Evolutionary conservation across 2,113 vertebrate species (phyloP).

Genomic region (Butorides virescens): DNA sequence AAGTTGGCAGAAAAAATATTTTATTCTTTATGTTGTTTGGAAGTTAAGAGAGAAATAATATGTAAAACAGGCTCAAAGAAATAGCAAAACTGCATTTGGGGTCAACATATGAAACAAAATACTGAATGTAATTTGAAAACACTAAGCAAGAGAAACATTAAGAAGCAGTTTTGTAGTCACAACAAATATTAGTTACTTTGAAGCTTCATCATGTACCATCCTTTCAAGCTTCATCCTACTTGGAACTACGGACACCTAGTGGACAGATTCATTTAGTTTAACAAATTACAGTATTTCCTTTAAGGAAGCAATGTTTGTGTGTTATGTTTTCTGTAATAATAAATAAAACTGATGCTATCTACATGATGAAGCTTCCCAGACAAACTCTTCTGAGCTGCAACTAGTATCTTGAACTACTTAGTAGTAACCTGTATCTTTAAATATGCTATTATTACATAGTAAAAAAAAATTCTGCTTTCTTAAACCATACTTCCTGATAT

Average conservation of each 20-base stretch:
- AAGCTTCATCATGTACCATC: neutral
- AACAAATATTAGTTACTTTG: neutral
- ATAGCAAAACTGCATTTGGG: neutral
- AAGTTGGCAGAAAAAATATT: neutral
- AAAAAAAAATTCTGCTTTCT: neutral
- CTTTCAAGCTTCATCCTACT: neutral
- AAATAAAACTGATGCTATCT: neutral
- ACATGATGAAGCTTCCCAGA: neutral
- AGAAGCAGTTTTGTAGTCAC: neutral
- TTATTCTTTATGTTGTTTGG: neutral
- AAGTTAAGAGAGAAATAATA: neutral
- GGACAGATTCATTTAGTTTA: neutral
- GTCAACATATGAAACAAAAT: neutral
- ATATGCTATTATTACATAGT: neutral
- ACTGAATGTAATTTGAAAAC: rapidly evolving
- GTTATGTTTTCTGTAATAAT: neutral
- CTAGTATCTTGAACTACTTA: neutral
- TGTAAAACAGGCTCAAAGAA: neutral
- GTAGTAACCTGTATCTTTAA: neutral
- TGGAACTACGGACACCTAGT: neutral
- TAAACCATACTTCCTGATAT: neutral
- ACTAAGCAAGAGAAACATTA: neutral
- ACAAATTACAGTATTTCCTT: neutral
- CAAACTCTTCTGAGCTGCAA: neutral
- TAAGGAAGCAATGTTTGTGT: neutral